A percentile compares a stretch with the other conserved stretches of the same genome.
These are phyloP conservation scores for Sebastes taczanowskii DNA, from an alignment of 2,797 vertebrate genomes.

Conservation along the genomic window DNA sequence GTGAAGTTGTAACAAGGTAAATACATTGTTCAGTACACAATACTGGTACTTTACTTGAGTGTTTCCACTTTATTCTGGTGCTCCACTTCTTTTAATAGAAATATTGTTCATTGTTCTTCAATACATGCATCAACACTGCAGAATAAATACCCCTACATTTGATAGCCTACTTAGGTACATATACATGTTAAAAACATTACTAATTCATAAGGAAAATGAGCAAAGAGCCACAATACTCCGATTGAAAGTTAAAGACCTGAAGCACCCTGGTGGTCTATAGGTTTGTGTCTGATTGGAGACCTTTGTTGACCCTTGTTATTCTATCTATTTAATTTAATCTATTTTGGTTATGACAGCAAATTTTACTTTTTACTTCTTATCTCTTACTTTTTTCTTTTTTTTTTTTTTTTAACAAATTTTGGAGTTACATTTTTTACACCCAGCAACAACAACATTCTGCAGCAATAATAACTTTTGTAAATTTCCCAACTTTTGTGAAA, in stretches of 20 bases:
- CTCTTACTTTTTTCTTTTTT: too few species aligned
- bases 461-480: background rate
- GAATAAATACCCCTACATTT: background rate
- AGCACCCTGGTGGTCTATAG: too few species aligned
- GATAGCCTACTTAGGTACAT: too few species aligned
- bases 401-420: background rate
- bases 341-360: background rate
- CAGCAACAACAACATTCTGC: background rate
- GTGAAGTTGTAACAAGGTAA: background rate
- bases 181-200: background rate
- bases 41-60: background rate
- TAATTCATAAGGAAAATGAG: background rate
- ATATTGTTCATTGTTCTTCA: background rate
- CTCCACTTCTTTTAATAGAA: background rate
- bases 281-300: background rate
- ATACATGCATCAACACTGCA: background rate
- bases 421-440: background rate
- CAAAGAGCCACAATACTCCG: background rate
- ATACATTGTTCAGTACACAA: background rate
- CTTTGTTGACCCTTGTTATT: background rate
- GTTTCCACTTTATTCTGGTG: background rate
- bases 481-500: too few species aligned
- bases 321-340: background rate
- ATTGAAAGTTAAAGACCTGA: background rate
- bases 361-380: background rate